phyloP scores from a whole-genome alignment of 2,888 invertebrate genomes.

The Allolobophora icterica region DNA sequence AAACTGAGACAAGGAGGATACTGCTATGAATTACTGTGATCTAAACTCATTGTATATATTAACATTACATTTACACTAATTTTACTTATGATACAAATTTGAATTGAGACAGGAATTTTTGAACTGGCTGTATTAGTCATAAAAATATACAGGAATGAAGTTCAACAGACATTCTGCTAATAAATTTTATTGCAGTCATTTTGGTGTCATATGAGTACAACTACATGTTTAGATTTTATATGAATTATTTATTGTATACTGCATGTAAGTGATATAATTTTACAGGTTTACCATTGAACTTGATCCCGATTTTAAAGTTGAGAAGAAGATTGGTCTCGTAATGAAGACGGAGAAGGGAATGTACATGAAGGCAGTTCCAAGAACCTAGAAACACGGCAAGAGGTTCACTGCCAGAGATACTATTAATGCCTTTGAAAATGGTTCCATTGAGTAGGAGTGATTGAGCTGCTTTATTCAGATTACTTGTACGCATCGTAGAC shows the following conservation, averaged over 20 bases:
- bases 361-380: constrained; percentile 37
- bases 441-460: no score
- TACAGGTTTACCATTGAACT: constrained; percentile 48
- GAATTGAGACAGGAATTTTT: neutral
- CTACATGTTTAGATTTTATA: no score
- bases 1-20: neutral
- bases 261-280: neutral
- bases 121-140: neutral
- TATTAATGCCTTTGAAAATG: neutral
- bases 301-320: constrained; percentile 46
- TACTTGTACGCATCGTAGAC: no score
- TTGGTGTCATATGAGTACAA: neutral
- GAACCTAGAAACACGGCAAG: neutral
- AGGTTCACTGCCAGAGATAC: neutral
- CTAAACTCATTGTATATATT: no score
- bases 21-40: neutral
- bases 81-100: neutral
- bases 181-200: no score
- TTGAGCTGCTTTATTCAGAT: neutral
- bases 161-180: neutral
- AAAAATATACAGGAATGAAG: neutral
- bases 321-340: constrained; percentile 49
- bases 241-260: neutral
- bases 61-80: neutral
- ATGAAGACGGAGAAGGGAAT: constrained; percentile 53